A percentile compares a stretch with the other conserved stretches of the same genome.
Conservation (phyloP, 2,888 invertebrate species). For the Sphecodes monilicornis region DNA sequence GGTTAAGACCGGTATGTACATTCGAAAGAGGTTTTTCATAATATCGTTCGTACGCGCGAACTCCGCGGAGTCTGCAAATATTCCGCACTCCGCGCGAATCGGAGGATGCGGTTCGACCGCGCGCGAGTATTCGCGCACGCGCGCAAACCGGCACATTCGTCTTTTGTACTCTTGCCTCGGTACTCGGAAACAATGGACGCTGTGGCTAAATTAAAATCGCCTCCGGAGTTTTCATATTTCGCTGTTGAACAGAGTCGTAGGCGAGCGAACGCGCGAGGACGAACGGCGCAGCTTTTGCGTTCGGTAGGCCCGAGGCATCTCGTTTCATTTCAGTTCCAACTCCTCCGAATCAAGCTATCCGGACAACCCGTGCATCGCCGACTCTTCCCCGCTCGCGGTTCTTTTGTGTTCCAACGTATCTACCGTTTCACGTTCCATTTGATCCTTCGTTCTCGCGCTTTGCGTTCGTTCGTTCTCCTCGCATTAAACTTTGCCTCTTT, state of each 20-base stretch:
- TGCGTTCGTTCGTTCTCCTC: background rate
- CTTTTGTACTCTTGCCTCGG: conserved; percentile 70
- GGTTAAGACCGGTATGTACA: too few species aligned
- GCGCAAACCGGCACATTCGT: conserved; percentile 52
- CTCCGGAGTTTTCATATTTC: conserved; percentile 83
- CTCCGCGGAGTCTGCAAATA: background rate
- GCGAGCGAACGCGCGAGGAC: conserved; percentile 50
- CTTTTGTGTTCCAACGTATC: conserved; percentile 39
- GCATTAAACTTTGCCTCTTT: background rate
- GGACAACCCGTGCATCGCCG: conserved; percentile 40
- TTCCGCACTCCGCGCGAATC: background rate
- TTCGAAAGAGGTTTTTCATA: background rate
- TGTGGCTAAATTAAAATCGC: conserved; percentile 84
- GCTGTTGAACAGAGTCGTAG: conserved; percentile 74
- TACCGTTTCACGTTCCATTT: background rate
- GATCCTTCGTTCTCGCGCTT: background rate
- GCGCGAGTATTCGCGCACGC: conserved; percentile 9
- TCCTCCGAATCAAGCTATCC: conserved; percentile 64
- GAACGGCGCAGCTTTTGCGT: conserved; percentile 52
- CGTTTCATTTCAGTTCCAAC: conserved; percentile 82
- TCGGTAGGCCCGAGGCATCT: conserved; percentile 76
- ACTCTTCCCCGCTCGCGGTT: conserved; percentile 36
- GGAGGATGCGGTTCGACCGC: background rate
- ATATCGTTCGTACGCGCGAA: background rate
- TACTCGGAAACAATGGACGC: conserved; percentile 82